These are phyloP conservation scores for Brachionus asplanchnoidis DNA, from an alignment of 1,140 invertebrate genomes.

Conservation along the genomic window DNA sequence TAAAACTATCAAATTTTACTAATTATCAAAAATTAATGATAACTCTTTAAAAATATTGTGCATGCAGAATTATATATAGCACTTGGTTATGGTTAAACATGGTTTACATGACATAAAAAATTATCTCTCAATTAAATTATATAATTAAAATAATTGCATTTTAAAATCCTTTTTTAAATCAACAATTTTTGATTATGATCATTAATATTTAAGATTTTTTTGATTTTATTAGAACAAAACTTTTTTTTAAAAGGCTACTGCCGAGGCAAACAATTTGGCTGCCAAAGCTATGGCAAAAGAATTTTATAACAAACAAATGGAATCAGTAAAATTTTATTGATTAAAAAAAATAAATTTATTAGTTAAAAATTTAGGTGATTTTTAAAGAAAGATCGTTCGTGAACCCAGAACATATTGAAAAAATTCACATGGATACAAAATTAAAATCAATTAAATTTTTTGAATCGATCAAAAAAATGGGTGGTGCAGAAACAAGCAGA, in stretches of 20 bases:
- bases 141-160: too few relatives aligned
- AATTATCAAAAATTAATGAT: too few relatives aligned
- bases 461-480: conserved; percentile 83
- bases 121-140: too few relatives aligned
- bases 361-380: conserved; percentile 65
- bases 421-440: conserved; percentile 71
- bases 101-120: too few relatives aligned
- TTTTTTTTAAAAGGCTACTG: conserved; percentile 71
- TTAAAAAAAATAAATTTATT: not conserved
- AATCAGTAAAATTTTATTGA: conserved; percentile 53
- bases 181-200: too few relatives aligned
- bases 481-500: conserved; percentile 82
- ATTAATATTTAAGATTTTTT: not conserved
- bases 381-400: conserved; percentile 83
- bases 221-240: too few relatives aligned
- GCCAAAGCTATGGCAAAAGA: conserved; percentile 90
- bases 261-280: conserved; percentile 90
- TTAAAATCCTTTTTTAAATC: too few relatives aligned
- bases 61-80: too few relatives aligned
- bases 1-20: too few relatives aligned
- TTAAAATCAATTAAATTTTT: conserved; percentile 71
- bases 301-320: conserved; percentile 81
- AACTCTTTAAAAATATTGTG: too few relatives aligned
- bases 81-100: too few relatives aligned
- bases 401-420: conserved; percentile 71